Evolutionary conservation across 2,797 vertebrate species (phyloP), one percentile per base, ranked within the genome.

Genomic region (Synanceia verrucosa): DNA sequence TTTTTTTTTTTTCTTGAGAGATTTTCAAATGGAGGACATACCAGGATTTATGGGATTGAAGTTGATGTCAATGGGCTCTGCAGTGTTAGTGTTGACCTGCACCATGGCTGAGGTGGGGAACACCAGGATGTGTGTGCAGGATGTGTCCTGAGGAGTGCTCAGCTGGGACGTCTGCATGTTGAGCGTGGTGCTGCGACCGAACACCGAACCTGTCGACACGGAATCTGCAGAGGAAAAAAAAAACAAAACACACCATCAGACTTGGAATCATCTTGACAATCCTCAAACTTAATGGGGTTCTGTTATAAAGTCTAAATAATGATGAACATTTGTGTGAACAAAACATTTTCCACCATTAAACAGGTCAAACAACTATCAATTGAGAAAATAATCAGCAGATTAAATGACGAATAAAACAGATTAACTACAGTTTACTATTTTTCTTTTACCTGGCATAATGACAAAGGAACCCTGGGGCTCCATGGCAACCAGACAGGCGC

Each of bases 391-490:
- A n/a, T n/a, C n/a, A n/a, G n/a, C n/a, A n/a, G n/a, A n/a, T n/a
- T n/a, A n/a, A n/a, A n/a, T n/a, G n/a, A n/a, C n/a, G n/a, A n/a
- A n/a, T n/a, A n/a, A n/a, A n/a, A n/a, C n/a, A n/a, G n/a, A n/a
- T n/a, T n/a, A n/a, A n/a, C n/a, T n/a, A n/a, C 47, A 6, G 3
- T 2, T 10, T 9, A 4, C 5, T 4, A 2, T 16, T 52, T n/a
- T 6, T 23, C 3, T 41, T 29, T 81, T 93, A 97, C 98, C 98
- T 96, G 98, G 98, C 97, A 99, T 99, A 81, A 99, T 97, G 89
- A 99, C 96, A 91, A 99, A 99, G 78, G 98, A 99, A 52, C 98
- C 98, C 85, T 99, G 98, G 9, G 98, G 97, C 91, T 99, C 98
- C 95, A 99, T 97, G 77, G 98, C 98, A 84, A 99, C 97, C 83